Base-by-base conservation (phyloP, 2,113 vertebrate genomes). In the Hippocampus mohnikei region DNA sequence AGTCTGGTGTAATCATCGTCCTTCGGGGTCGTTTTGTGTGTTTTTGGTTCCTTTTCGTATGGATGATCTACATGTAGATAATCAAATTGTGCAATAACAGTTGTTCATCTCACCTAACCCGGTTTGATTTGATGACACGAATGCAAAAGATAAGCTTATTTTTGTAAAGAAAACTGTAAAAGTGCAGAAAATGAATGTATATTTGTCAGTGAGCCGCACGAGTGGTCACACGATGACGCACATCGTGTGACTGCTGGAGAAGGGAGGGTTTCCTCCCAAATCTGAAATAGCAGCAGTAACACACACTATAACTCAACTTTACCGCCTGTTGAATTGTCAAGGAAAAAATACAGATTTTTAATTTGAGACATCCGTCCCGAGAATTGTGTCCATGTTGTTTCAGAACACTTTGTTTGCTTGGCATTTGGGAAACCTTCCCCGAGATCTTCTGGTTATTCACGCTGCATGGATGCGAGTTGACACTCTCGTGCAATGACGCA, bases 41-140 rank as follows among this genome's bases (percentile, higher is more conserved):
- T 85, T 60, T 18, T 81, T 55, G 41, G 3, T 67, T 29, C 3
- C 70, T 76, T 44, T 75, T 78, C 73, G 63, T 73, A 76, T 67
- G 60, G 77, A 79, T 85, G 71, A 82, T 88, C 78, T 82, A 65
- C 67, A 71, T 60, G 71, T 84, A 80, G 71, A 78, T 85, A 87
- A 89, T 91, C 78, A 67, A 67, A 86, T 84, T 87, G 92, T 92
- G 89, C 89, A 92, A 92, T 92, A 92, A 93, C 69, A 33, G 76
- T 84, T 76, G 44, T 87, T 86, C 81, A 86, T 89, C 88, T 90
- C 84, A 88, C 74, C 65, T 89, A 89, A 90, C 77, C 75, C 63
- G 67, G 88, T 89, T 84, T 77, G 85, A 85, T 86, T 37, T 64
- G 69, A 82, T 81, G 79, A 86, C 70, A 65, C 73, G 79, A 85